These are phyloP conservation scores for Apantesis nais DNA, from an alignment of 2,888 invertebrate species.

Conservation along the genomic window DNA sequence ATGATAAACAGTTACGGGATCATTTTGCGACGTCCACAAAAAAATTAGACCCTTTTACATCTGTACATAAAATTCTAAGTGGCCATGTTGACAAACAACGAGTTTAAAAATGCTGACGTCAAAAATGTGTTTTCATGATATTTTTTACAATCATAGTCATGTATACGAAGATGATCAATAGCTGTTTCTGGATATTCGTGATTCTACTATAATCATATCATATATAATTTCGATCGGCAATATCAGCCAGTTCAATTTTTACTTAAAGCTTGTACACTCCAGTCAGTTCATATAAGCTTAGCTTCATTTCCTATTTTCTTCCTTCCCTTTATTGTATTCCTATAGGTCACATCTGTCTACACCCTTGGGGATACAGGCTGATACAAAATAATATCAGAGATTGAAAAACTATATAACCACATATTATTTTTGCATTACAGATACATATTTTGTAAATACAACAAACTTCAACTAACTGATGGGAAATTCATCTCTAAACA, in stretches of 20 bases:
- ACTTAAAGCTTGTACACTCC: no score
- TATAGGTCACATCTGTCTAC: no score
- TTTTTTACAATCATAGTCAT: not conserved
- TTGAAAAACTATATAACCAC: not conserved
- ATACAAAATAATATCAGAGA: no score
- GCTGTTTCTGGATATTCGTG: not conserved
- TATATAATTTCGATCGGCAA: not conserved
- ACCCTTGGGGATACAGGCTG: no score
- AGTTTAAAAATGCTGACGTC: conserved; percentile 14
- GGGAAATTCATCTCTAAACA: not conserved
- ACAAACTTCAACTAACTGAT: not conserved
- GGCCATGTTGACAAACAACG: conserved; percentile 19
- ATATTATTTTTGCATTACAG: not conserved
- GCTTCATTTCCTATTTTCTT: no score
- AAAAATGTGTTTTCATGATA: not conserved
- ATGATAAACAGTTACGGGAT: conserved; percentile 62
- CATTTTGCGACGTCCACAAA: conserved; percentile 51
- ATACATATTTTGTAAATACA: not conserved
- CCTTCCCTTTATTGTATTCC: no score
- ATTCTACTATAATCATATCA: not conserved
- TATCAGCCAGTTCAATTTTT: no score
- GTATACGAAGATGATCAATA: not conserved
- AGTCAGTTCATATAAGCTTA: no score
- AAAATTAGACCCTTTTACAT: conserved; percentile 34
- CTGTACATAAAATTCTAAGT: conserved; percentile 32